Conservation (phyloP, 1,140 invertebrate species). For the Capitella teleta region DNA sequence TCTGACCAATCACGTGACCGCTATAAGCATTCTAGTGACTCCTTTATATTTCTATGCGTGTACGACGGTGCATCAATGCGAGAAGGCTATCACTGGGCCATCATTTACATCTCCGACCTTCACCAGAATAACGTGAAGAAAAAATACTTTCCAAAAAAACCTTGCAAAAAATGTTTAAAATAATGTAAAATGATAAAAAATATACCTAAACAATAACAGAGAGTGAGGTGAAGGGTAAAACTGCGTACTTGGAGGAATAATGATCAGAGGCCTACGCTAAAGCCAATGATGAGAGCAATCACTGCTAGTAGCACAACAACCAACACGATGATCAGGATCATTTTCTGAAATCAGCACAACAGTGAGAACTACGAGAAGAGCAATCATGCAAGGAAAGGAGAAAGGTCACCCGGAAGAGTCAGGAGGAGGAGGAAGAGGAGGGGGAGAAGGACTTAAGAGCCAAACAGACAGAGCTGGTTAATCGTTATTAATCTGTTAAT, state of each 20-base stretch:
- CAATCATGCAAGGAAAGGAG: conserved; percentile 6
- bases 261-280: background rate
- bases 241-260: too few species aligned
- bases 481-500: background rate
- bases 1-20: too few species aligned
- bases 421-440: background rate
- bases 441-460: background rate
- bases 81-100: background rate
- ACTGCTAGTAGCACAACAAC: conserved; percentile 24
- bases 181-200: background rate
- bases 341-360: conserved; percentile 21
- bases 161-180: background rate
- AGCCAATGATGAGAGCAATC: conserved; percentile 14
- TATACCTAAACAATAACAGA: background rate
- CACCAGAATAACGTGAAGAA: background rate
- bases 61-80: too few species aligned
- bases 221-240: background rate
- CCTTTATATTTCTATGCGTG: too few species aligned
- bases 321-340: conserved; percentile 33
- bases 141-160: background rate
- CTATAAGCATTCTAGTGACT: too few species aligned
- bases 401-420: background rate
- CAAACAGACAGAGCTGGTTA: background rate
- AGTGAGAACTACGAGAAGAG: too few species aligned
- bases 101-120: background rate